Evolutionary conservation across 2,888 invertebrate species (phyloP), one percentile per base, ranked within the genome.

Genomic region (Cephus pygmeus): DNA sequence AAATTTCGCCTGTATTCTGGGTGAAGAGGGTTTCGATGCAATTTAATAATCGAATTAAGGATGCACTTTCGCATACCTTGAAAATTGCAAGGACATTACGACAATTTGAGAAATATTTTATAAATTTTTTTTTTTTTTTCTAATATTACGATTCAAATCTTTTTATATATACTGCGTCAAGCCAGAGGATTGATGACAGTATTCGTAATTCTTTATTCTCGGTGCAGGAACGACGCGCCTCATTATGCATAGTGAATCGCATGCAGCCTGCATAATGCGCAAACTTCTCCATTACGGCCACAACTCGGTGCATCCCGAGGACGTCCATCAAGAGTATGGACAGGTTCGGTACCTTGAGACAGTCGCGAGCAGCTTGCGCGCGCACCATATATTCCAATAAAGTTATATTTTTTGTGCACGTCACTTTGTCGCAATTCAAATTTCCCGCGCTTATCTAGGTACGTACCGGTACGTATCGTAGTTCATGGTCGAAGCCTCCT

Each of bases 211-310:
- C 87, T 90, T 90, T 89, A 90, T 90, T 90, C 89, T 85, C 84
- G 85, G 89, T 88, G 85, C 87, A 83, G 85, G 87, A 87, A 87
- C 88, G 87, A 86, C 89, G 87, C 87, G 86, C 85, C 90, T 91
- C 90, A 91, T 91, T 91, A 91, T 90, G 90, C 90, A 90, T 87
- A 88, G 89, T 88, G 89, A 90, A 89, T 90, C 87, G 90, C 88
- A 90, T 90, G 90, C 89, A 86, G 87, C 89, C 90, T 90, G 90
- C 90, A 90, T 91, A 91, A 90, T 90, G 89, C 88, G 89, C 89
- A 88, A 89, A 89, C 87, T 88, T 88, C 86, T 85, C 90, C 88
- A 90, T 90, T 90, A 90, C 89, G 88, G 89, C 87, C 87, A 56
- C 23, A 56, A 23, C 56, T 56, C 56, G 56, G 56, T 56, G 56